These are phyloP conservation scores for Saccostrea echinata DNA, from an alignment of 1,140 invertebrate genomes.

Conservation along the genomic window DNA sequence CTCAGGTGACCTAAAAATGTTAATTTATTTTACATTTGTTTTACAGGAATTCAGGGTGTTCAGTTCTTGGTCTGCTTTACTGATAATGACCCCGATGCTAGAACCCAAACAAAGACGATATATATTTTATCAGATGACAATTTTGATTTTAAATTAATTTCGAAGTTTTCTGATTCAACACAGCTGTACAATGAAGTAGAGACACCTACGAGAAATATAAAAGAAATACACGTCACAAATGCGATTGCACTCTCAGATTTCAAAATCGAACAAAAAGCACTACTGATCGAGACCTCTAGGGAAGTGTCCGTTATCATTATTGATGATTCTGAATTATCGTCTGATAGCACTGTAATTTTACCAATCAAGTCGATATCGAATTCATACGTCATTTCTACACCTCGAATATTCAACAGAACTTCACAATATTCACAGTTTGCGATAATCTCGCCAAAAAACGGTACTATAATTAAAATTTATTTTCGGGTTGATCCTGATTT, in stretches of 20 bases:
- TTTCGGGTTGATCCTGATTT: not conserved
- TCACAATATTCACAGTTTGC: not conserved
- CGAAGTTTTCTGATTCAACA: not conserved
- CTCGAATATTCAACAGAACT: not conserved
- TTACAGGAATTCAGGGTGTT: too few relatives aligned
- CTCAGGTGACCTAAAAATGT: too few relatives aligned
- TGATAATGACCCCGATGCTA: not conserved
- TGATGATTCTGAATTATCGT: not conserved
- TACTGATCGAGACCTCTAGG: not conserved
- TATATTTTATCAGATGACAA: not conserved
- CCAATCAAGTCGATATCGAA: not conserved
- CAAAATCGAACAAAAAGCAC: not conserved
- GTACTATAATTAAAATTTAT: not conserved
- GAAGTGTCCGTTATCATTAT: not conserved
- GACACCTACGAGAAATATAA: not conserved
- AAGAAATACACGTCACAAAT: not conserved
- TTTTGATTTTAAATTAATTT: not conserved
- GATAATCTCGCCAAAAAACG: not conserved
- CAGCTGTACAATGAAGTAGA: not conserved
- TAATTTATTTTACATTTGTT: too few relatives aligned
- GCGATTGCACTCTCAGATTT: not conserved
- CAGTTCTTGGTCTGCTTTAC: not conserved
- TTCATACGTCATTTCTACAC: not conserved
- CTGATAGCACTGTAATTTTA: not conserved
- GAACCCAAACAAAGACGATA: not conserved